Evolutionary conservation across 2,888 invertebrate genomes (phyloP), one percentile per base, ranked within the genome.

Genomic region (Lycia hirtaria): DNA sequence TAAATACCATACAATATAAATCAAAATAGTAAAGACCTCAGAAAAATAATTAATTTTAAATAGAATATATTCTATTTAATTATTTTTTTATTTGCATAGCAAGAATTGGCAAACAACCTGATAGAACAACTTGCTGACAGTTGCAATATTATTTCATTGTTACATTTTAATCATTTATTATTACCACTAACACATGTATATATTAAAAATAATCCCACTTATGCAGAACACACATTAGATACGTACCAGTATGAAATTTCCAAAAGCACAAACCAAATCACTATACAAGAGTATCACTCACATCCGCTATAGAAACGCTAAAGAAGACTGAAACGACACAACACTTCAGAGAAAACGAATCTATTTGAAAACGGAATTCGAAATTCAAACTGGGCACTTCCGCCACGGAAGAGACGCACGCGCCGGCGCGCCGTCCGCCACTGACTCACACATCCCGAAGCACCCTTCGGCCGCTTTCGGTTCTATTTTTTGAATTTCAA

Each of bases 401-500:
- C 70, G 71, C 70, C 70, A 63, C 74, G 71, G 72, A 67, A 68
- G 67, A 67, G 67, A 81, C 86, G 88, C 87, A 80, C 85, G 84
- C 85, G 87, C 83, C 83, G 83, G 80, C 84, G 84, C 76, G 83
- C 78, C 68, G 77, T 73, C 81, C 87, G 81, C 79, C 85, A 90
- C 91, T 91, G 91, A 91, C 82, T 90, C 91, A 90, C 72, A 77
- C 87, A 83, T 84, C 85, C 80, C 75, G 79, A 81, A 84, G 84
- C 87, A 87, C 88, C 87, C 87, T 85, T 78, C 85, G 71, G 71
- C 84, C 84, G 85, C 85, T 84, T 85, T 77, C 83, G 69, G 73
- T 80, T 87, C 88, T 88, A 88, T 84, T 83, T 85, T 90, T 89
- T 83, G 90, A 89, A 84, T 76, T 84, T 83, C 82, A 80, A 85